Evolutionary conservation across 2,113 vertebrate genomes (phyloP).

Genomic region (Dinomys branickii): DNA sequence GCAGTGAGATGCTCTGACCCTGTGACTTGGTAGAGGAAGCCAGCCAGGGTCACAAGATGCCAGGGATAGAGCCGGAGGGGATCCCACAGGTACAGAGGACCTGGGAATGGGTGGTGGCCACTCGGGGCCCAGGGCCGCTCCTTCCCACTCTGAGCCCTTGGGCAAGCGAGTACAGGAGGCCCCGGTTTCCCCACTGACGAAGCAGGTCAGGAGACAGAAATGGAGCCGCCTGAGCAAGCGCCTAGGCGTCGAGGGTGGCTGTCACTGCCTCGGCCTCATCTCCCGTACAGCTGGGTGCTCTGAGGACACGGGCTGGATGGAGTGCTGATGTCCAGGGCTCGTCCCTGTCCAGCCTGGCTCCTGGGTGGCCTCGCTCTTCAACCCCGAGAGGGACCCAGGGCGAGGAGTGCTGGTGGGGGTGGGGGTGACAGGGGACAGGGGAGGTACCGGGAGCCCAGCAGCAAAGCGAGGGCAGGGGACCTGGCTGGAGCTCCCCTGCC

Average conservation of each 20-base stretch:
- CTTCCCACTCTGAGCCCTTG: neutral
- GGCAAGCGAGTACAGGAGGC: neutral
- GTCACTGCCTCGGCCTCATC: neutral
- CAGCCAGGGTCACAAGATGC: neutral
- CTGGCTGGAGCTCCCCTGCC: neutral
- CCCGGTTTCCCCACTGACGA: neutral
- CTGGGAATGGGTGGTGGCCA: neutral
- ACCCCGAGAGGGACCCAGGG: too few species aligned
- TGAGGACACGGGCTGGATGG: neutral
- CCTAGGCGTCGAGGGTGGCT: neutral
- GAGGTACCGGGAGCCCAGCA: neutral
- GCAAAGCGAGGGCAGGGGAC: neutral
- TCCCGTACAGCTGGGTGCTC: neutral
- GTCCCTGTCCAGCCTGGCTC: neutral
- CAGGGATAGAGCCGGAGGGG: neutral
- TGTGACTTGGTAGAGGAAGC: neutral
- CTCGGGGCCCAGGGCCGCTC: rapidly evolving
- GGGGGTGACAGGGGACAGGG: neutral
- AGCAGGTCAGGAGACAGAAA: neutral
- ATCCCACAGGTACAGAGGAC: neutral
- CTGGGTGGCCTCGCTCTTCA: neutral
- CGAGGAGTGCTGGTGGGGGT: neutral
- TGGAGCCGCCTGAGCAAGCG: neutral
- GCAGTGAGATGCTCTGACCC: neutral
- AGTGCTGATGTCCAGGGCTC: neutral